A percentile compares a stretch with the other conserved stretches of the same genome.
Evolutionary conservation across 2,113 vertebrate species (phyloP).

Genomic region (Symphodus melops): DNA sequence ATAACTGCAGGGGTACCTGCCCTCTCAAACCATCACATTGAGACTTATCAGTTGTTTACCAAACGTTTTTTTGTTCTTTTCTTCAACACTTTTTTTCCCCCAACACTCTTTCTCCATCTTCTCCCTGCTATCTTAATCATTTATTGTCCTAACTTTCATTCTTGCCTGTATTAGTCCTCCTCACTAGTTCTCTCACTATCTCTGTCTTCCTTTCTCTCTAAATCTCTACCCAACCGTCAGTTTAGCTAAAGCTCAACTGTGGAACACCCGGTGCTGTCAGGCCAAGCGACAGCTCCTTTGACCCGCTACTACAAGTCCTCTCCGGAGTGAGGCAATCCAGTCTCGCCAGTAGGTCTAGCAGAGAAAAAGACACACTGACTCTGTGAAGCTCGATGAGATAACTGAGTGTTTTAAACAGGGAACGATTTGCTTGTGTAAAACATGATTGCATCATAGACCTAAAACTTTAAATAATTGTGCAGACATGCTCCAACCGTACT

Average conservation of each 20-base stretch:
- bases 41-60: neutral
- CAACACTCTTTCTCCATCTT: neutral
- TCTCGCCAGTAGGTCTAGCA: slow-evolving; percentile 68
- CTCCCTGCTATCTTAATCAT: neutral
- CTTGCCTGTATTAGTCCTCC: neutral
- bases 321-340: slow-evolving; percentile 63
- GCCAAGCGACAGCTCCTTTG: slow-evolving; percentile 79
- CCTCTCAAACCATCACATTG: too few species aligned
- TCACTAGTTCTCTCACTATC: slow-evolving; percentile 11
- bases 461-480: neutral
- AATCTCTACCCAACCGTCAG: slow-evolving; percentile 76
- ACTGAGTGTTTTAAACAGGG: slow-evolving; percentile 4
- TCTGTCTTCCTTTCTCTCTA: slow-evolving; percentile 39
- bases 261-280: slow-evolving; percentile 88
- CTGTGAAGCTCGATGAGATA: slow-evolving; percentile 34
- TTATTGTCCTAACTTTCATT: neutral
- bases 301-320: slow-evolving; percentile 78
- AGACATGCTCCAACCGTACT: neutral
- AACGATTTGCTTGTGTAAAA: slow-evolving; percentile 19
- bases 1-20: too few species aligned
- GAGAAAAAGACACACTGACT: slow-evolving; percentile 41
- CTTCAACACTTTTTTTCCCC: too few species aligned
- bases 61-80: neutral
- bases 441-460: neutral
- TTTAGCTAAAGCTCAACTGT: slow-evolving; percentile 84